Percentiles rank a stretch among this genome's conserved stretches.
These are phyloP conservation scores for Resseliella maxima DNA, from an alignment of 2,888 invertebrate genomes.

Conservation along the genomic window DNA sequence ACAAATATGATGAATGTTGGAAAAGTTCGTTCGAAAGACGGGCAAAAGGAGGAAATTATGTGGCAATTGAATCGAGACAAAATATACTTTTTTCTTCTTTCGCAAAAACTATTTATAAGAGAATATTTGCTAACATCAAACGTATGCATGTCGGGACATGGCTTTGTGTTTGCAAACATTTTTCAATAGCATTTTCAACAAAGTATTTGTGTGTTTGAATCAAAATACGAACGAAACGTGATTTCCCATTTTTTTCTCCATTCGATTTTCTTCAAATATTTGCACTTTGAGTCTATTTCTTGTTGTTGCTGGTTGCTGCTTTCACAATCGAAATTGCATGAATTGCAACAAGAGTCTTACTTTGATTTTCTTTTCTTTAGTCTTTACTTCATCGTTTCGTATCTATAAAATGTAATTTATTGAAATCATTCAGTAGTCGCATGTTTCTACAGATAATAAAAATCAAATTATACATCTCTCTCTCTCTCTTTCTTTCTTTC, in stretches of 20 bases:
- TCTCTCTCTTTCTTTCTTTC: not conserved
- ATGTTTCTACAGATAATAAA: constrained; percentile 33
- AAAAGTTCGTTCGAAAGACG: not conserved
- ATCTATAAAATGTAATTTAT: not conserved
- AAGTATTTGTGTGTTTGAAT: not conserved
- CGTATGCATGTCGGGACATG: not conserved
- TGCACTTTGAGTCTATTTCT: not conserved
- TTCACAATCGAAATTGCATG: not conserved
- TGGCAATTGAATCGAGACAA: not conserved
- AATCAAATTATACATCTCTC: not conserved
- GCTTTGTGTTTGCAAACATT: not conserved
- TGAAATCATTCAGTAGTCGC: not conserved
- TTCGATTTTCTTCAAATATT: not conserved
- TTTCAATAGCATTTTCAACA: not conserved
- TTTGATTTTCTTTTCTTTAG: not conserved
- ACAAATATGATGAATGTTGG: not conserved
- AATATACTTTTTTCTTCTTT: too few relatives aligned
- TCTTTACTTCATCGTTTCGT: not conserved
- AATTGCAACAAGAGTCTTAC: not conserved
- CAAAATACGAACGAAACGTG: not conserved
- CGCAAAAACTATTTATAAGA: not conserved
- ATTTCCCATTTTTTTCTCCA: not conserved
- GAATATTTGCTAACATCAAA: not conserved
- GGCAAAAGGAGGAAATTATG: not conserved
- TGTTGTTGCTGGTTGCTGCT: not conserved